Base-by-base conservation (phyloP, 2,888 invertebrate species). In the Cotesia congregata region DNA sequence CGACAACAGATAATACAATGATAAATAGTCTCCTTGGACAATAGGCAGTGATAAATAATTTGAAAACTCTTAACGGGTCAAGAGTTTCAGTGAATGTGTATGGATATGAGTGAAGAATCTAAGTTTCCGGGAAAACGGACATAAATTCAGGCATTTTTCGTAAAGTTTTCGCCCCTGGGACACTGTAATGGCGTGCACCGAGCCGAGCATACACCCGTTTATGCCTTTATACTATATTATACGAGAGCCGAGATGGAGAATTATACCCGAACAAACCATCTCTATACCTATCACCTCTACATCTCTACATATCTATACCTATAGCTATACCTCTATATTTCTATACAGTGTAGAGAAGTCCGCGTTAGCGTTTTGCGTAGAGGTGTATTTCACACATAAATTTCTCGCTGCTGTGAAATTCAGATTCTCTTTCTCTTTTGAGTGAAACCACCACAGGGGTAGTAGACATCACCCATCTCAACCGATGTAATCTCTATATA, bases 111-210 rank as follows among this genome's bases (percentile, higher is more conserved):
- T 76, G 40, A 71, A 64, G 72, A 62, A 61, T 40, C 41, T 64
- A 75, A 77, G 69, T 70, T 69, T 74, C 40, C 71, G 64, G 79
- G 76, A 67, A 70, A 76, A 69, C 70, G 78, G 64, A 81, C 80
- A 81, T 81, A 81, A 81, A 81, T 81, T 81, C 77, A 77, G 75
- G 79, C 79, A 80, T 81, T 81, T 81, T 81, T 81, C 80, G 84
- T 83, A 79, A 86, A 86, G 85, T 86, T 87, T 87, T 83, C 85
- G 83, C 86, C 85, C 85, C 77, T 83, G 87, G 86, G 87, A 85
- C 84, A 85, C 83, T 78, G 85, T 85, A 85, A 87, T 87, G 85
- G 86, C 84, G 87, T 83, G 83, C 85, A 84, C 81, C 82, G 85
- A 83, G 80, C 78, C 84, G 85, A 83, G 81, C 81, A 83, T 83